A percentile compares a stretch with the other conserved stretches of the same genome.
Conservation (phyloP, 2,113 vertebrate species). For the Carassius auratus region DNA sequence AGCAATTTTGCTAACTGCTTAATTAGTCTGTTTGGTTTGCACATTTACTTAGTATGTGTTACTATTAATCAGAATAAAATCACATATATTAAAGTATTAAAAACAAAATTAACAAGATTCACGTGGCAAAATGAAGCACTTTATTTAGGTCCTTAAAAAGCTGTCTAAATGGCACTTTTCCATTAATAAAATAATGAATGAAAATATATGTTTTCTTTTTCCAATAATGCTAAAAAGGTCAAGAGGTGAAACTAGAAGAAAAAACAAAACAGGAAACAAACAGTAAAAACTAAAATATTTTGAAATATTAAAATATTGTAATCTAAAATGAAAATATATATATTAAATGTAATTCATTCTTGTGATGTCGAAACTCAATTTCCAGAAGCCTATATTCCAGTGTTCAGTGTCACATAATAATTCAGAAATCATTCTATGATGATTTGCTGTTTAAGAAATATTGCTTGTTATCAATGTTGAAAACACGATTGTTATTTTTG, state of each 20-base stretch:
- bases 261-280: no score
- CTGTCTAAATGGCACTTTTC: neutral
- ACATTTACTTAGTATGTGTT: neutral
- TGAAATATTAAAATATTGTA: no score
- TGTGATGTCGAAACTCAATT: neutral
- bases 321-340: no score
- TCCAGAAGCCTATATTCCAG: neutral
- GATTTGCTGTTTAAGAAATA: neutral
- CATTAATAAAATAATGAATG: neutral
- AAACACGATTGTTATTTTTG: neutral
- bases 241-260: no score
- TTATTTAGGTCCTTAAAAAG: neutral
- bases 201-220: neutral
- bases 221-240: neutral
- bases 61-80: neutral
- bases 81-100: neutral
- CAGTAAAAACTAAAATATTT: no score
- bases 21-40: neutral
- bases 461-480: neutral
- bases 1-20: neutral
- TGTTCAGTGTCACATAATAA: neutral
- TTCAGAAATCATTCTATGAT: neutral
- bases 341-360: no score
- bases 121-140: neutral
- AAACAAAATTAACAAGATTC: neutral